Conservation (phyloP, 1,140 invertebrate species). For the Drosophila quadrilineata region DNA sequence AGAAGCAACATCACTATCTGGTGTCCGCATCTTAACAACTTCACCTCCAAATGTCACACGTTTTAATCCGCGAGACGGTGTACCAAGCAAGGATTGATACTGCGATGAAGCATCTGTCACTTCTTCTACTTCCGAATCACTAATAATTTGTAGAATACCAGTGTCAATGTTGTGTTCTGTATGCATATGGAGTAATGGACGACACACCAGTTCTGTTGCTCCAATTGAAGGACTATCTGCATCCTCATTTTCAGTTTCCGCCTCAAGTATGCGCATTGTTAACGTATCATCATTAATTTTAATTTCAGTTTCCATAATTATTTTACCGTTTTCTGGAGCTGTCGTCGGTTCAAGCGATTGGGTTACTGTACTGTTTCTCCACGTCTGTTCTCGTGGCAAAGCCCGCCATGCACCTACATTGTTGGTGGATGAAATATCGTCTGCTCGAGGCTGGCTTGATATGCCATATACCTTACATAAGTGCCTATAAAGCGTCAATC, state of each 20-base stretch:
- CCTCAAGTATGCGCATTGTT: conserved; percentile 90
- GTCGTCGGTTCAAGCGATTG: not conserved
- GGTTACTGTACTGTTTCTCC: conserved; percentile 31
- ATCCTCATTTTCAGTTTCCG: conserved; percentile 79
- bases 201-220: conserved; percentile 69
- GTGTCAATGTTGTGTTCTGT: conserved; percentile 34
- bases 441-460: conserved; percentile 43
- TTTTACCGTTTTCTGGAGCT: conserved; percentile 81
- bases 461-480: conserved; percentile 86
- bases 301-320: conserved; percentile 91
- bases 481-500: conserved; percentile 85
- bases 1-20: conserved; percentile 87
- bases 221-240: conserved; percentile 77
- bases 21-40: conserved; percentile 90
- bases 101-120: conserved; percentile 26
- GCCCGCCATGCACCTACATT: conserved; percentile 60
- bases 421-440: conserved; percentile 11
- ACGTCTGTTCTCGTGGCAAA: conserved; percentile 50
- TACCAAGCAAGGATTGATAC: conserved; percentile 20
- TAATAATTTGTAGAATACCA: conserved; percentile 83
- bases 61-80: conserved; percentile 82
- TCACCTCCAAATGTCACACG: conserved; percentile 92
- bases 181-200: conserved; percentile 44
- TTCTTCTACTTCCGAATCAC: conserved; percentile 83
- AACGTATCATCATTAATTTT: conserved; percentile 89